Percentiles rank a stretch among this genome's conserved stretches.
phyloP scores from a whole-genome alignment of 2,797 vertebrate species.

The Hyperoplus immaculatus region DNA sequence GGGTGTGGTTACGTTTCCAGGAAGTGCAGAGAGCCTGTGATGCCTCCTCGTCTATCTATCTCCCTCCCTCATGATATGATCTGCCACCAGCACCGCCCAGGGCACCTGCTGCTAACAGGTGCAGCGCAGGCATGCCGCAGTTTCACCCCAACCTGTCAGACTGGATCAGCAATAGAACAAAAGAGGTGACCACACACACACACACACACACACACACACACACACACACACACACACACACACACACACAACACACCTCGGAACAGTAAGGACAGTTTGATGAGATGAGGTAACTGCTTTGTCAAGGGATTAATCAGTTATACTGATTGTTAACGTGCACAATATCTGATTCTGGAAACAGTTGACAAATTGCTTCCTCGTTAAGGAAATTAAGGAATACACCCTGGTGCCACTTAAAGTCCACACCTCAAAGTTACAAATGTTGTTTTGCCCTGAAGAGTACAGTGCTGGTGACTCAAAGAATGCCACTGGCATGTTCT shows the following conservation, averaged over 20 bases:
- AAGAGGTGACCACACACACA: constrained; percentile 29
- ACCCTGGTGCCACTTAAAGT: not conserved
- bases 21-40: constrained; percentile 23
- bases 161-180: constrained; percentile 57
- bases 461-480: not conserved
- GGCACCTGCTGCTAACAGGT: constrained; percentile 61
- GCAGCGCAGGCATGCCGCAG: constrained; percentile 66
- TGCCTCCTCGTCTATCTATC: not conserved
- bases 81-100: constrained; percentile 19
- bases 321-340: not conserved
- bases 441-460: not conserved
- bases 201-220: constrained; percentile 25
- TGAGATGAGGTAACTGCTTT: not conserved
- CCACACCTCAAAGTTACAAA: not conserved
- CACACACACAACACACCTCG: constrained; percentile 9
- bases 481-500: constrained; percentile 9
- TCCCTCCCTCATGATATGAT: constrained; percentile 4
- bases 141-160: constrained; percentile 85
- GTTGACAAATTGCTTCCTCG: not conserved
- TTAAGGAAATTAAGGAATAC: not conserved
- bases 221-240: constrained; percentile 17
- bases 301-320: constrained; percentile 6
- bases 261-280: not conserved
- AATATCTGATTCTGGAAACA: not conserved
- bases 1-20: constrained; percentile 34